A percentile compares a stretch with the other conserved stretches of the same genome.
phyloP scores from a whole-genome alignment of 2,113 vertebrate genomes.

The Panthera leo region DNA sequence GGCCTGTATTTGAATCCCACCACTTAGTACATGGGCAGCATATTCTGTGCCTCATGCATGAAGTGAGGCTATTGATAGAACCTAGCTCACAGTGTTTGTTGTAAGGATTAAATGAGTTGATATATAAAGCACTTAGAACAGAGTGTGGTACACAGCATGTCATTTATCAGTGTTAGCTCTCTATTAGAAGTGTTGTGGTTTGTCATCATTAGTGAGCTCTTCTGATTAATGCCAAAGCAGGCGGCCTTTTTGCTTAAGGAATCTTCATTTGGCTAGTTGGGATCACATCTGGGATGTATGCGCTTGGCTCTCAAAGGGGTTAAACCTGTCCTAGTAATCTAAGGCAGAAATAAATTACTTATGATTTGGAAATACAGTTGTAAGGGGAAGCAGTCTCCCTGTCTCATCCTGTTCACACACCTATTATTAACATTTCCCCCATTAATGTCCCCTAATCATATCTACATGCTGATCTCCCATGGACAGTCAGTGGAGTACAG shows the following conservation, averaged over 20 bases:
- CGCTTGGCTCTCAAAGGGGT: constrained; percentile 9
- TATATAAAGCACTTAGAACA: not conserved
- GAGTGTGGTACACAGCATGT: not conserved
- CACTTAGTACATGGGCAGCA: not conserved
- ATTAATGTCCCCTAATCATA: not conserved
- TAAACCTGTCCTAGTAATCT: not conserved
- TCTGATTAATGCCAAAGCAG: not conserved
- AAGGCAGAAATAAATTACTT: constrained; percentile 25
- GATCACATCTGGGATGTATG: not conserved
- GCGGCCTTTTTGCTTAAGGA: not conserved
- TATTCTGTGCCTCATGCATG: not conserved
- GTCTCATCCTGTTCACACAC: not conserved
- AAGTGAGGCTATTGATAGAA: not conserved
- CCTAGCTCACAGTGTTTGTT: not conserved
- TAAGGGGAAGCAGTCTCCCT: not conserved
- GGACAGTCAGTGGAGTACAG: not conserved
- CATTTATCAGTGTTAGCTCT: not conserved
- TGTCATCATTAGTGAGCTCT: not conserved
- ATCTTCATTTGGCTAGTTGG: not conserved
- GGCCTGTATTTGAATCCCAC: not conserved
- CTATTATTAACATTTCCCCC: not conserved
- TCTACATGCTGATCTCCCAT: not conserved
- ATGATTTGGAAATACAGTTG: not conserved
- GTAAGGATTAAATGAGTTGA: not conserved
- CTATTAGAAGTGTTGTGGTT: not conserved